Evolutionary conservation across 2,113 vertebrate genomes (phyloP).

Genomic region (Oryzias celebensis): DNA sequence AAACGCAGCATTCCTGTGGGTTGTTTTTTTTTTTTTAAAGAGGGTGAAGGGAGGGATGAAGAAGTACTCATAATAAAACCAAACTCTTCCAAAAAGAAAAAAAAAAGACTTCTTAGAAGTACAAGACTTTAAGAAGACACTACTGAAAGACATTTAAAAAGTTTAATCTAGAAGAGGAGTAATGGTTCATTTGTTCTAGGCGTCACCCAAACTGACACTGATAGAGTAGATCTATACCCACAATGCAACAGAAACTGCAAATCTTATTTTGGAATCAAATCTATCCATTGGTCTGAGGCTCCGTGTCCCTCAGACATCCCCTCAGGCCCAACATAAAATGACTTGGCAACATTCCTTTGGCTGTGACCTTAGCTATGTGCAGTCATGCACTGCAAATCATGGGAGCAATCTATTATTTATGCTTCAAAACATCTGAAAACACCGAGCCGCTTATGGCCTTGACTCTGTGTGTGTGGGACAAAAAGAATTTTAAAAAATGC

Average conservation of each 20-base stretch:
- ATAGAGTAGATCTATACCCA: too few species aligned
- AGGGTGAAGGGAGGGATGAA: slow-evolving; percentile 41
- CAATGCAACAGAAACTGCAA: too few species aligned
- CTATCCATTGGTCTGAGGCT: too few species aligned
- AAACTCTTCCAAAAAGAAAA: slow-evolving; percentile 20
- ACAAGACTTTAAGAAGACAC: slow-evolving; percentile 29
- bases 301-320: slow-evolving; percentile 5
- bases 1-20: slow-evolving; percentile 77
- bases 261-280: too few species aligned
- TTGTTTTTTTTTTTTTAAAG: slow-evolving; percentile 43
- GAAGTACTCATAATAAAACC: slow-evolving; percentile 67
- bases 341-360: slow-evolving; percentile 75
- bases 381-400: slow-evolving; percentile 74
- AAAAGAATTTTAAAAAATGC: slow-evolving; percentile 35
- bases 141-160: neutral
- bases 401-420: slow-evolving; percentile 72
- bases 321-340: slow-evolving; percentile 46
- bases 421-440: slow-evolving; percentile 59
- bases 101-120: slow-evolving; percentile 56
- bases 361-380: slow-evolving; percentile 70
- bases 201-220: neutral
- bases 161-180: neutral
- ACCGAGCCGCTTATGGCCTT: slow-evolving; percentile 37
- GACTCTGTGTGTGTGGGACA: slow-evolving; percentile 46
- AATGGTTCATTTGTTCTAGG: neutral